Evolutionary conservation across 2,113 vertebrate genomes (phyloP).

Genomic region (Brienomyrus brachyistius): DNA sequence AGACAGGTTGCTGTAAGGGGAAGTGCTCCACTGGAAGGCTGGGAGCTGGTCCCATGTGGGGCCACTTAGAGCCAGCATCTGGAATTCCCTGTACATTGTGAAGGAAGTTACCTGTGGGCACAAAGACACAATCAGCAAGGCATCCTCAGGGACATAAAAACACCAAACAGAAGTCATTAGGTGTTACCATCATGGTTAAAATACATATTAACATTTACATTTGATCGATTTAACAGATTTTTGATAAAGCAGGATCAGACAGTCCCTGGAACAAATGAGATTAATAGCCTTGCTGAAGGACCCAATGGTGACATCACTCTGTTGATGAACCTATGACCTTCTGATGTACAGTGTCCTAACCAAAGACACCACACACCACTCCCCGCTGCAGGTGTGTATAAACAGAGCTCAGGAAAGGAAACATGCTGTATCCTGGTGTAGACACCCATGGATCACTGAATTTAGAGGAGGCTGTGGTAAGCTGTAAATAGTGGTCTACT

Average conservation of each 20-base stretch:
- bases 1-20: conserved; percentile 64
- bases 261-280: not conserved
- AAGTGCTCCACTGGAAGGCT: conserved; percentile 82
- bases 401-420: not conserved
- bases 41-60: conserved; percentile 84
- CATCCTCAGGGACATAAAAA: not conserved
- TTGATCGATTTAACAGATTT: not conserved
- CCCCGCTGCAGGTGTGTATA: not conserved
- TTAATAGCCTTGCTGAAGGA: not conserved
- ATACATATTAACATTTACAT: not conserved
- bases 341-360: not conserved
- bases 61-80: conserved; percentile 72
- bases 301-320: not conserved
- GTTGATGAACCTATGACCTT: not conserved
- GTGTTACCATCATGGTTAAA: not conserved
- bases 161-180: not conserved
- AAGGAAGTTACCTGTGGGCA: conserved; percentile 71
- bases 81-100: conserved; percentile 57
- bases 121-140: not conserved
- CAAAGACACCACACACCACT: not conserved
- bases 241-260: not conserved
- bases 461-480: not conserved
- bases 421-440: not conserved
- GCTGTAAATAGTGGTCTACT: not conserved
- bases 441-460: not conserved